Base-by-base conservation (phyloP, 2,797 vertebrate species). In the Myotis pilosus region DNA sequence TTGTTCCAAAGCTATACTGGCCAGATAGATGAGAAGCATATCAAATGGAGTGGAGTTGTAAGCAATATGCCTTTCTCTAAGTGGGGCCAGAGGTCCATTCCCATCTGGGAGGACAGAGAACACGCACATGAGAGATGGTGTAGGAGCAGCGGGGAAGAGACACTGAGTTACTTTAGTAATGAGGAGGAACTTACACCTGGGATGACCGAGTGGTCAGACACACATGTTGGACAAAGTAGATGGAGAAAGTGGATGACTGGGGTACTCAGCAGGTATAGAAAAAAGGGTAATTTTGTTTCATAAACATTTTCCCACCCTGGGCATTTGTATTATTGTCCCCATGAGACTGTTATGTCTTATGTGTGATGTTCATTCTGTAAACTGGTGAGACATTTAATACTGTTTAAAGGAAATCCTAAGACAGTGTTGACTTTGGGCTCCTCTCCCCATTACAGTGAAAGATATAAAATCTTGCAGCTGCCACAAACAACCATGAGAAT, bases 381-480 rank as follows among this genome's bases (percentile, higher is more conserved):
- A 44, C 20, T 23, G 76, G 30, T n/a, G 11, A 79, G 60, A 57
- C 11, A 41, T 81, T 72, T 76, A 36, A 36, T 11, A 55, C 36
- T 3, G 15, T 49, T 57, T 75, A 80, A 91, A 75, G 87, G 91
- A 64, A 75, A 49, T 33, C 6, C 36, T 62, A 55, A 51, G n/a
- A 30, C 23, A 44, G 78, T 41, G 51, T 33, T 47, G 41, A 60
- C 4, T 60, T 62, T 20, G 30, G 80, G 23, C 10, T 47, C 49
- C 22, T 51, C 33, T 84, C 41, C 22, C 38, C 28, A n/a, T 60
- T 38, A 44, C 22, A n/a, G 53, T 38, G 20, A 94, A 76, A 87
- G 19, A 75, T 1, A 80, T 23, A 71, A 95, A 93, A 64, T 79
- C 66, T 95, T 78, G 28, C 76, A 36, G 96, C 81, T 90, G 23